phyloP scores from a whole-genome alignment of 2,113 vertebrate species.

The Pituophis catenifer region DNA sequence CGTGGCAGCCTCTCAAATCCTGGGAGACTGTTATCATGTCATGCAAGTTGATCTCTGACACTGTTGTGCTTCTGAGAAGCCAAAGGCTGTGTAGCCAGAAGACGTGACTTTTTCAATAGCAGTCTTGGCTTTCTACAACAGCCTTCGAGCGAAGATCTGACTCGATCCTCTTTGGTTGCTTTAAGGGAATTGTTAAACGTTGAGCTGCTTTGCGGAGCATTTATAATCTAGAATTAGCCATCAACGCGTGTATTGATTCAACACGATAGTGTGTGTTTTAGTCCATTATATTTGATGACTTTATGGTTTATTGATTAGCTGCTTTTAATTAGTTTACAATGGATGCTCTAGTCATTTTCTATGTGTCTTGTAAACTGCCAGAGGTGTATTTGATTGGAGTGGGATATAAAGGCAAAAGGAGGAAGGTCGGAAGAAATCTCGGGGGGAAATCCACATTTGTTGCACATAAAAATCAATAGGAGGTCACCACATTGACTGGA shows the following conservation, averaged over 20 bases:
- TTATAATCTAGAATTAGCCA: background rate
- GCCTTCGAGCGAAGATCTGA: background rate
- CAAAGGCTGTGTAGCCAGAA: background rate
- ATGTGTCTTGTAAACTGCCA: background rate
- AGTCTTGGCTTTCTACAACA: background rate
- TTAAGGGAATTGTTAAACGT: background rate
- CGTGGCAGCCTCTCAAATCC: too few species aligned
- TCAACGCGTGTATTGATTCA: background rate
- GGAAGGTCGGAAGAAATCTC: background rate
- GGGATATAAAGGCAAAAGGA: background rate
- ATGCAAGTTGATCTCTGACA: background rate
- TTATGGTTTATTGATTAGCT: background rate
- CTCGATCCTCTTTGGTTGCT: background rate
- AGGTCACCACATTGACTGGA: background rate
- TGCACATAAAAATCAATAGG: background rate
- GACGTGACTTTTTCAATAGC: background rate
- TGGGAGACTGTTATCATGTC: too few species aligned
- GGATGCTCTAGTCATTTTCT: background rate
- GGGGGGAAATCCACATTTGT: background rate
- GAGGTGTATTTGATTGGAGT: background rate
- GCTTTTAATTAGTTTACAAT: background rate
- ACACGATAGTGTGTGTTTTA: background rate
- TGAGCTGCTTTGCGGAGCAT: background rate
- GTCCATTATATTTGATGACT: background rate
- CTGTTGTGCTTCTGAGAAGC: background rate